Conservation (phyloP, 2,888 invertebrate species). For the Heliconius cydno region DNA sequence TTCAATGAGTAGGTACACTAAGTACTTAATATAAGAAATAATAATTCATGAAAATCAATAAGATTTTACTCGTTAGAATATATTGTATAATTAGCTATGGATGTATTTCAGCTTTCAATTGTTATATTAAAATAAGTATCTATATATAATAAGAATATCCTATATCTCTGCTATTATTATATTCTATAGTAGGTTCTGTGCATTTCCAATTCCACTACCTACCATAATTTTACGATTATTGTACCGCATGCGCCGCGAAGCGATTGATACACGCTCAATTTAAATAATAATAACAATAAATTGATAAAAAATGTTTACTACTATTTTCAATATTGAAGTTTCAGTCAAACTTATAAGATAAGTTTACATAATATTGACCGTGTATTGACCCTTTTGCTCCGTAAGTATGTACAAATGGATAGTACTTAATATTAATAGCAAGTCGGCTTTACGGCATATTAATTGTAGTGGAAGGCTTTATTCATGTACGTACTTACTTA, state of each 20-base stretch:
- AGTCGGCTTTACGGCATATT: neutral
- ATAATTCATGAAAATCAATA: no score
- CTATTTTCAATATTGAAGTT: no score
- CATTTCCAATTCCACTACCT: neutral
- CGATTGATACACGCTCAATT: neutral
- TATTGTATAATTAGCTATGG: neutral
- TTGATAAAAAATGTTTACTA: no score
- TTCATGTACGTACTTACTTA: neutral
- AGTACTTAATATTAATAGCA: neutral
- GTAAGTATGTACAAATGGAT: neutral
- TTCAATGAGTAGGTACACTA: neutral
- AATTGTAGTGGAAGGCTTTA: neutral
- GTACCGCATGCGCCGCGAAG: no score
- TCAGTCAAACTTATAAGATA: no score
- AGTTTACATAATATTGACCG: neutral
- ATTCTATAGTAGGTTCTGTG: neutral
- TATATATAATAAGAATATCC: neutral
- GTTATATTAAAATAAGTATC: conserved; percentile 1
- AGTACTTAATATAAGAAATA: neutral
- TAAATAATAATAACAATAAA: neutral
- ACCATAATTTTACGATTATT: neutral
- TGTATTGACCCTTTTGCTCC: neutral
- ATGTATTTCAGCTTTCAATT: neutral
- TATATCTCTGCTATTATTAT: neutral
- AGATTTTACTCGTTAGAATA: neutral